Evolutionary conservation across 1,140 invertebrate species (phyloP), one percentile per base, ranked within the genome.

Genomic region (Magallana ariakensis): DNA sequence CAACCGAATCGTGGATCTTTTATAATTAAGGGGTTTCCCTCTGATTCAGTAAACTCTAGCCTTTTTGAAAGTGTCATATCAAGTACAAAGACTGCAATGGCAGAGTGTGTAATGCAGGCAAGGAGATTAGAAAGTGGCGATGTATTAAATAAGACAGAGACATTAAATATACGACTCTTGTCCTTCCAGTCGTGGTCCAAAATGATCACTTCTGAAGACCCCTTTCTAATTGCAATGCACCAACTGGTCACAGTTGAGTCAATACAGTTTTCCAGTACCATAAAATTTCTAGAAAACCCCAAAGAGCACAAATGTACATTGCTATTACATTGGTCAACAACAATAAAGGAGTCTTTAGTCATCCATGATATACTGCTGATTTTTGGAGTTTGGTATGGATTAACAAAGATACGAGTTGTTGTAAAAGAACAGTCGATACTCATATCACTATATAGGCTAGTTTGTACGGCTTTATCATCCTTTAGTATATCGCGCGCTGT

Each of bases 321-420:
- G 6, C 75, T 26, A 80, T 80, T 80, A 53, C 15, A 15, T 8
- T 80, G 10, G 75, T 80, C 75, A 46, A 80, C 75, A 26, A 15
- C 75, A 53, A 80, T 26, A 80, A 80, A 80, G 11, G 75, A 80
- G 13, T 80, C 75, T 5, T 26, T 26, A 80, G n/a, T 26, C 16
- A 80, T 80, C 75, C 75, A 80, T 8, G 75, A n/a, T 19, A 80
- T 15, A 46, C 26, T 13, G 9, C n/a, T 80, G 5, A 80, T 15
- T 80, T 80, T 80, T 80, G 75, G 13, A 8, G n/a, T 16, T n/a
- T 80, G 75, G 15, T 80, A 10, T 46, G 9, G 9, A 46, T 26
- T 80, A 46, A 10, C 46, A 46, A 10, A 62, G 75, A 5, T 26
- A 46, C 75, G 75, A 15, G 15, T 22, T 80, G n/a, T 26, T 15